A percentile compares a stretch with the other conserved stretches of the same genome.
Evolutionary conservation across 2,113 vertebrate species (phyloP).

Genomic region (Leptosomus discolor): DNA sequence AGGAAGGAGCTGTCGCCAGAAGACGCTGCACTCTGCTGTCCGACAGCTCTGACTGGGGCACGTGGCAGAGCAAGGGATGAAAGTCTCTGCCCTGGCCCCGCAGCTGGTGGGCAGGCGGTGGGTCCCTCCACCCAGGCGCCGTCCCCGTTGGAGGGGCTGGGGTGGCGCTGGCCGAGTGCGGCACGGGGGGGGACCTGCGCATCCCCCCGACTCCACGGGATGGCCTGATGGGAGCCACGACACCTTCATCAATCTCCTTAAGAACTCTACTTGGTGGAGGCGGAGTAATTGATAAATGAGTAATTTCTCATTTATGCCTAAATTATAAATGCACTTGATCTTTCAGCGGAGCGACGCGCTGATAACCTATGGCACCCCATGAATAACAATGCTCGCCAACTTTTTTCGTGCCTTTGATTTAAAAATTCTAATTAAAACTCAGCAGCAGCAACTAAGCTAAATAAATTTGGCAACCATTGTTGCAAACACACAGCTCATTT

Average conservation of each 20-base stretch:
- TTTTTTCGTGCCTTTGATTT: neutral
- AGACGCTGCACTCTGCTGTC: neutral
- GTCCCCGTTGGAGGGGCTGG: neutral
- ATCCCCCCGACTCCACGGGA: accelerated
- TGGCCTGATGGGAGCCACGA: neutral
- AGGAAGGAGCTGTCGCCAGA: neutral
- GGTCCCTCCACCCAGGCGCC: accelerated
- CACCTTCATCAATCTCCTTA: neutral
- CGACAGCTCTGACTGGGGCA: neutral
- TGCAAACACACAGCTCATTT: neutral
- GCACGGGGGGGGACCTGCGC: neutral
- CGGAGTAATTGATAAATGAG: neutral
- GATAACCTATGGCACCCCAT: neutral
- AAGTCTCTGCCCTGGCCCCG: neutral
- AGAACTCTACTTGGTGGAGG: neutral
- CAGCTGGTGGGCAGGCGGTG: accelerated
- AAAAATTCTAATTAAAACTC: slow-evolving; percentile 33
- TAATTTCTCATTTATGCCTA: neutral
- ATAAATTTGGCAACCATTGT: neutral
- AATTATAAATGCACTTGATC: neutral
- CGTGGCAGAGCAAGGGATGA: no score
- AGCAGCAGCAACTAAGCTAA: neutral
- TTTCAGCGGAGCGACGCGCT: neutral
- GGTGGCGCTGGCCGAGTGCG: no score
- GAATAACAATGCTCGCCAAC: neutral